Evolutionary conservation across 2,888 invertebrate species (phyloP).

Genomic region (Anagyrus pseudococci): DNA sequence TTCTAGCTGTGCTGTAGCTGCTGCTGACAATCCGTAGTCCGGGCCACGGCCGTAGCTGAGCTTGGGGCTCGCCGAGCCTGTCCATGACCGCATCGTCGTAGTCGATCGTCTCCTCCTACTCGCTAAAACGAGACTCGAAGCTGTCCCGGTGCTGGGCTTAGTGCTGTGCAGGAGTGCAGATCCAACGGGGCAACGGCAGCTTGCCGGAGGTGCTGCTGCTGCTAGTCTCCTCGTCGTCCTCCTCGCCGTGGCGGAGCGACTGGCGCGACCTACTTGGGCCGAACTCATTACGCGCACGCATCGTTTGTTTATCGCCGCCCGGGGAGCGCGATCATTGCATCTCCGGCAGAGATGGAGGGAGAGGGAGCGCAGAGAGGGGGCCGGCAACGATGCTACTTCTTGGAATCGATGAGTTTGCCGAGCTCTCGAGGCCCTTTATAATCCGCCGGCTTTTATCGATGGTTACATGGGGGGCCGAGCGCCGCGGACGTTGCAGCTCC

Average conservation of each 20-base stretch:
- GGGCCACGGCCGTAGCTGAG: not conserved
- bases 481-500: too few relatives aligned
- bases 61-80: not conserved
- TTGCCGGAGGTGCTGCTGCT: not conserved
- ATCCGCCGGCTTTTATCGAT: too few relatives aligned
- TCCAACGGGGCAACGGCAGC: too few relatives aligned
- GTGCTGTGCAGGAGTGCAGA: too few relatives aligned
- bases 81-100: not conserved
- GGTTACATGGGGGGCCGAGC: too few relatives aligned
- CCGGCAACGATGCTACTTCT: too few relatives aligned
- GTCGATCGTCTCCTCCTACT: not conserved
- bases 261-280: slow-evolving; percentile 19
- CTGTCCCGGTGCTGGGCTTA: not conserved
- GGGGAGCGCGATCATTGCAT: too few relatives aligned
- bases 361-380: too few relatives aligned
- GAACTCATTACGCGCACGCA: slow-evolving; percentile 10
- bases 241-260: slow-evolving; percentile 2
- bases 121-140: not conserved
- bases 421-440: too few relatives aligned
- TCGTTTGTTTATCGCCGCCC: not conserved
- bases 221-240: slow-evolving; percentile 5
- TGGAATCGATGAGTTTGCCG: too few relatives aligned
- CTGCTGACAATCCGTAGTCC: not conserved
- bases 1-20: slow-evolving; percentile 3
- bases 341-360: too few relatives aligned